phyloP scores from a whole-genome alignment of 1,140 invertebrate species.

The Laodelphax striatellus region DNA sequence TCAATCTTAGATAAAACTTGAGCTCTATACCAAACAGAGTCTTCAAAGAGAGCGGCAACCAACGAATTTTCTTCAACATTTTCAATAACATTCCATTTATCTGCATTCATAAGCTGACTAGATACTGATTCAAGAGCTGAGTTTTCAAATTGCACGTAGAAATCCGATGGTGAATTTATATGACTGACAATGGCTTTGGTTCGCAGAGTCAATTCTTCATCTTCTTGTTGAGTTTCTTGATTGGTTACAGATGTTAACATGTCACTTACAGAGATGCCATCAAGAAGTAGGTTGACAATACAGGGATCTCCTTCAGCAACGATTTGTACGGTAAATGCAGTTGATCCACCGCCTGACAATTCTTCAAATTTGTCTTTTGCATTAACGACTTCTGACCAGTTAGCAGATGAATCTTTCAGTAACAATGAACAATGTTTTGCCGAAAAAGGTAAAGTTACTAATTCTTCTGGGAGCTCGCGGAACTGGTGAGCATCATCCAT shows the following conservation, averaged over 20 bases:
- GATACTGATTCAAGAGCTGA: background rate
- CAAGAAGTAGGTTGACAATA: constrained; percentile 4
- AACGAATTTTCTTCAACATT: constrained; percentile 37
- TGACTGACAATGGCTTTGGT: constrained; percentile 9
- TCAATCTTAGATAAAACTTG: constrained; percentile 47
- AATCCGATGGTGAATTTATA: constrained; percentile 13
- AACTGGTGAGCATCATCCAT: constrained; percentile 24
- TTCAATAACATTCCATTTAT: constrained; percentile 34
- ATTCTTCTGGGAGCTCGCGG: constrained; percentile 8
- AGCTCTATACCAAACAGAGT: constrained; percentile 51
- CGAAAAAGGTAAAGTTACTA: background rate
- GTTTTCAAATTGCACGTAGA: constrained; percentile 13
- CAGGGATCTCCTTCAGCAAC: background rate
- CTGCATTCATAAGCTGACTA: constrained; percentile 31
- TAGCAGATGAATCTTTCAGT: background rate
- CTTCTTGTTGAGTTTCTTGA: background rate
- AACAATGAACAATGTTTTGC: constrained; percentile 9
- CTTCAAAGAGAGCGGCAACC: constrained; percentile 50
- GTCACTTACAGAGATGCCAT: background rate
- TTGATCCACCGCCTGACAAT: background rate
- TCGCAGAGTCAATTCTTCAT: background rate
- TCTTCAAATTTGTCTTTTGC: constrained; percentile 5
- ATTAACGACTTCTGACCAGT: background rate
- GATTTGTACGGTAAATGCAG: constrained; percentile 7
- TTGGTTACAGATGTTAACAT: background rate